Base-by-base conservation (phyloP, 2,888 invertebrate genomes). In the Harmothoe impar region DNA sequence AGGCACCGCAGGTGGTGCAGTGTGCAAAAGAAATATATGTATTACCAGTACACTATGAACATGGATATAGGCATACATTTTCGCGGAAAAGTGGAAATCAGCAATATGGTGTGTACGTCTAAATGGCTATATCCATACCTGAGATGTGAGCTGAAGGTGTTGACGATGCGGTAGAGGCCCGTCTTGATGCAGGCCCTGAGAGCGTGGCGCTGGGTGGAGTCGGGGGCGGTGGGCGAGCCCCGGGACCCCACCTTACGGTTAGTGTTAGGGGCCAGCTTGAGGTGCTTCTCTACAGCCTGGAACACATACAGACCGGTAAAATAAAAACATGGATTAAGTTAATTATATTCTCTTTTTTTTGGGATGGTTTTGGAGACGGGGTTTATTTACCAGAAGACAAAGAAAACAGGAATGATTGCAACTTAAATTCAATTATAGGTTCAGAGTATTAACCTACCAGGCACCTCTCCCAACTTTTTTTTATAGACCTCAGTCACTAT, bases 231-330 rank as follows among this genome's bases (percentile, higher is more conserved):
- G 0, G 29, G 33, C 23, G 68, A 68, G 0, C 62, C 68, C 23
- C 68, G 52, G 15, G 68, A n/a, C 7, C 86, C 85, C 0, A 54
- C 17, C 62, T 86, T 85, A 1, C 90, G 56, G 72, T 52, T 90
- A 33, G 84, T 54, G 33, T 51, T 90, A 12, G 95, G 93, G 15
- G 93, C 94, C 89, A 95, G 91, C 92, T 94, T 95, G 89, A 95
- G 94, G 91, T 95, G 94, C 92, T 94, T 94, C 88, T 95, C 95
- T 56, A 95, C 93, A 90, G 94, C 94, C 95, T 95, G 92, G 10
- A 92, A 92, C 43, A 35, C 43, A 62, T 31, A 84, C 15, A 52
- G n/a, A 90, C 35, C 35, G 43, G 33, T 33, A 84, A n/a, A n/a
- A n/a, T n/a, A n/a, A n/a, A n/a, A n/a, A n/a, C n/a, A 78, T 78